Evolutionary conservation across 2,888 invertebrate species (phyloP), one percentile per base, ranked within the genome.

Genomic region (Troglohyphantes excavatus): DNA sequence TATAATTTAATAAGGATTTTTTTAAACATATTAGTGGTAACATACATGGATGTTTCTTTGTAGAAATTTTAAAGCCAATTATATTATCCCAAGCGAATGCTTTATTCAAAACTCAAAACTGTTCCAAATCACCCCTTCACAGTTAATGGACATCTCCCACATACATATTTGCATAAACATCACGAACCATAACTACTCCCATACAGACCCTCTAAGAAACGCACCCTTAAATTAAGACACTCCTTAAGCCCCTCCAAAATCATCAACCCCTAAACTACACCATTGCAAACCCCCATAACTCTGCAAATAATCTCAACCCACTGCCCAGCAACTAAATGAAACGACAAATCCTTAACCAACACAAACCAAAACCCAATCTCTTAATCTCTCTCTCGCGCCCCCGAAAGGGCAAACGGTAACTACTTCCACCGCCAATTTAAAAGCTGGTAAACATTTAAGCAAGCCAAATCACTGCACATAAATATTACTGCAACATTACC

Each of bases 401-500:
- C 17, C 59, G 3, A 7, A 21, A 39, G 11, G 11, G 9, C 17
- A 33, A 11, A 65, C n/a, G 17, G 9, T 9, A 72, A 33, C 72
- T 82, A n/a, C 63, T 43, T 23, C 63, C 17, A 65, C 27, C 33
- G 17, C 33, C 68, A 33, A 59, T 81, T 81, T 81, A 33, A 68
- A 53, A 67, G 53, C 53, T 13, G 59, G 21, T 53, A 21, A 68
- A 81, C 53, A 29, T 13, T 53, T 59, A 81, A 81, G 53, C 21
- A 53, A 59, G 29, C 53, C 46, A 68, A 81, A 81, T 68, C 53
- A 67, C 68, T 39, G 21, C 29, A 21, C 68, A 68, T 81, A 81
- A 68, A 81, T 68, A 68, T 81, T 21, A 59, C 33, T 33, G 59
- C 53, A 68, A 81, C 68, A 81, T 81, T 81, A 68, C 67, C 33